Conservation (phyloP, 2,113 vertebrate genomes). For the Serilophus lunatus region DNA sequence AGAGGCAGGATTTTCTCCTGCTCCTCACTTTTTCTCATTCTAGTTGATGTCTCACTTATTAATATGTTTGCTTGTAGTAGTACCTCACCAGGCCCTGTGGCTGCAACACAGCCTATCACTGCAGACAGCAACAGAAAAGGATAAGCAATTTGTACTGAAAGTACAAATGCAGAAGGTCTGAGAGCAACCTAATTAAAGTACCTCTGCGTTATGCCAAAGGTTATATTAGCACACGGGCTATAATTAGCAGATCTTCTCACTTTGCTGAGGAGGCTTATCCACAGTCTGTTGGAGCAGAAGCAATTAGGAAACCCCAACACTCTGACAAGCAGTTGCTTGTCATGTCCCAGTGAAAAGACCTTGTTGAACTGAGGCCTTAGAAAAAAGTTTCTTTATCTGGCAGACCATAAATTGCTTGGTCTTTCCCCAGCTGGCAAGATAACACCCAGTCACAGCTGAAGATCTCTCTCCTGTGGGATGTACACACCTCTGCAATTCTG, state of each 20-base stretch:
- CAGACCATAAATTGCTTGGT: neutral
- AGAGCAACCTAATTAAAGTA: neutral
- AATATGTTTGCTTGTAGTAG: rapidly evolving
- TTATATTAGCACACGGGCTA: neutral
- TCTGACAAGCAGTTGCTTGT: neutral
- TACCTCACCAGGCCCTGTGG: neutral
- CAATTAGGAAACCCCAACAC: neutral
- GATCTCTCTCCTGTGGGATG: neutral
- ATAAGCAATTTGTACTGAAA: neutral
- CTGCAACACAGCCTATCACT: neutral
- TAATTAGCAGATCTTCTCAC: neutral
- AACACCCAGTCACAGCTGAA: neutral
- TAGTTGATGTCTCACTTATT: neutral
- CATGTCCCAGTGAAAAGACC: neutral
- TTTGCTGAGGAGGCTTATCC: neutral
- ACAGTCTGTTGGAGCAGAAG: neutral
- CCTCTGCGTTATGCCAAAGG: neutral
- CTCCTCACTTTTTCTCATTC: neutral
- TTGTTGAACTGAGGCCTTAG: neutral
- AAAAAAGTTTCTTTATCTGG: neutral
- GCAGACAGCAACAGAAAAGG: neutral
- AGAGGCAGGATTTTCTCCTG: neutral
- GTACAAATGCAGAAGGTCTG: neutral
- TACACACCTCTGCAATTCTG: rapidly evolving
- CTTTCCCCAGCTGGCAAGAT: neutral